Evolutionary conservation across 2,113 vertebrate species (phyloP).

Genomic region (Panurus biarmicus): DNA sequence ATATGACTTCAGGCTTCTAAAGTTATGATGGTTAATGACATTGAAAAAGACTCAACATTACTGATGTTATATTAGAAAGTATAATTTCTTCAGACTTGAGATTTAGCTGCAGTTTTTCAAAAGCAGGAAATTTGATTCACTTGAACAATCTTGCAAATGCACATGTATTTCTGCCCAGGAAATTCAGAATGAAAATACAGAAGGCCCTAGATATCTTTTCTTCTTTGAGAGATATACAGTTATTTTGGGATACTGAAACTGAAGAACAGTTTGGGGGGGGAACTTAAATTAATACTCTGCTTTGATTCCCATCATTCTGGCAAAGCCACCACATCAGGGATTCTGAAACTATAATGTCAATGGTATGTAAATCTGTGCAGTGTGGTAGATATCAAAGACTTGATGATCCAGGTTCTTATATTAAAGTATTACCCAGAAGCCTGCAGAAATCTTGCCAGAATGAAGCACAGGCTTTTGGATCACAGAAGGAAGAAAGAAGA

Average conservation of each 20-base stretch:
- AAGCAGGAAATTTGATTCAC: background rate
- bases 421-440: background rate
- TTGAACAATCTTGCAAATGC: background rate
- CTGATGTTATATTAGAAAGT: background rate
- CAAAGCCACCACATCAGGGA: background rate
- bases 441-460: background rate
- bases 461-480: background rate
- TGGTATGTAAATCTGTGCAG: background rate
- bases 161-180: background rate
- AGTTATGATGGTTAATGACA: background rate
- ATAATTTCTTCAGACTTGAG: background rate
- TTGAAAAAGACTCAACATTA: background rate
- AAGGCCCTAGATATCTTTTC: background rate
- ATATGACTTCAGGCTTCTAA: background rate
- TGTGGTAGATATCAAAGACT: background rate
- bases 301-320: background rate
- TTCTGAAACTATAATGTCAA: background rate
- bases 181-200: background rate
- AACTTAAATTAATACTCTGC: background rate
- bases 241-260: background rate
- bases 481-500: background rate
- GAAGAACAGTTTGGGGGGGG: background rate
- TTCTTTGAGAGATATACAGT: background rate
- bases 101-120: background rate
- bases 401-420: background rate